These are phyloP conservation scores for Podarcis siculus DNA, from an alignment of 2,797 vertebrate species.

Conservation along the genomic window DNA sequence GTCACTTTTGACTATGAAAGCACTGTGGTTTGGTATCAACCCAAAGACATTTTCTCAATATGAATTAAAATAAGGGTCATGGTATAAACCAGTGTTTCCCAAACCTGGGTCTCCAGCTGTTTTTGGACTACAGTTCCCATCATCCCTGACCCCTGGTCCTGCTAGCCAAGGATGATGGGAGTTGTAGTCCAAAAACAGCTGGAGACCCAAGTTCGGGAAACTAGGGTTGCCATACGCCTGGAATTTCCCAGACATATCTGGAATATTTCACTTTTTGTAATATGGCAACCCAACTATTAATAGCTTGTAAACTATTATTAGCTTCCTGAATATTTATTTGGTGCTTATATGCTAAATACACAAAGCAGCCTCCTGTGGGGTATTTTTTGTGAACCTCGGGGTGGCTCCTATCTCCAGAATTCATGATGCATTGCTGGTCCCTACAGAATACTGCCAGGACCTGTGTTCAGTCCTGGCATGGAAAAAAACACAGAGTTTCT, in stretches of 20 bases:
- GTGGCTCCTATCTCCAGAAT: neutral
- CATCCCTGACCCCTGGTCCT: too few relatives aligned
- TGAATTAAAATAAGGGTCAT: neutral
- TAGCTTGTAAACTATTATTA: neutral
- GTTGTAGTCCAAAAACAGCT: too few relatives aligned
- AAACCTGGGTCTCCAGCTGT: too few relatives aligned
- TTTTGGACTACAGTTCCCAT: too few relatives aligned
- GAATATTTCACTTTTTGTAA: too few relatives aligned
- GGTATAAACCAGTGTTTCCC: neutral
- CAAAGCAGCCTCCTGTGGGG: neutral
- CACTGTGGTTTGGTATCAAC: neutral
- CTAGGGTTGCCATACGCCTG: too few relatives aligned
- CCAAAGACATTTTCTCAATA: neutral
- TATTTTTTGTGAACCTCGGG: neutral
- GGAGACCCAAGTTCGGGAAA: too few relatives aligned
- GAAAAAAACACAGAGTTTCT: too few relatives aligned
- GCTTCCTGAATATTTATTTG: neutral
- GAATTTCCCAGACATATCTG: too few relatives aligned
- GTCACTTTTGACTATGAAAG: neutral
- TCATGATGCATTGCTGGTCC: neutral
- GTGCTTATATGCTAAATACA: neutral
- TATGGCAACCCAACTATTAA: too few relatives aligned
- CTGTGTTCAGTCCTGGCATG: neutral
- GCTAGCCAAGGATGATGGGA: too few relatives aligned
- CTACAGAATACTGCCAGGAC: neutral